A percentile compares a stretch with the other conserved stretches of the same genome.
Conservation (phyloP, 1,140 invertebrate genomes). For the Diorhabda elongata region DNA sequence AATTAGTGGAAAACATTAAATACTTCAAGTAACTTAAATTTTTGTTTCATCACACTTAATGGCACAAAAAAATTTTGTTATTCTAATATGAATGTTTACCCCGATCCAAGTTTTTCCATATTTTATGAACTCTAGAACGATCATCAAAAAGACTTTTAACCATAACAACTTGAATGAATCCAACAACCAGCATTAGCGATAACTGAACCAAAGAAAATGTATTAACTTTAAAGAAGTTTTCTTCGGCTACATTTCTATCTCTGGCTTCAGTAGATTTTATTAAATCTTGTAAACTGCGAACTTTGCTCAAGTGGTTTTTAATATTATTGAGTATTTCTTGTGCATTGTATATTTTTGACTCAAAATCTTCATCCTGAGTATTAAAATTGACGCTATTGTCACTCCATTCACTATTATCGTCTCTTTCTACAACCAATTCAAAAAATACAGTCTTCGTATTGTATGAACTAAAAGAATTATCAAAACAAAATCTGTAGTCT, state of each 20-base stretch:
- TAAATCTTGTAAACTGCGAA: constrained; percentile 67
- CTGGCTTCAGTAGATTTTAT: constrained; percentile 69
- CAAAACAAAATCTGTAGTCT: constrained; percentile 77
- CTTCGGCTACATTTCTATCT: constrained; percentile 74
- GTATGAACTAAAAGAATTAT: constrained; percentile 76
- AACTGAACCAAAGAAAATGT: constrained; percentile 69
- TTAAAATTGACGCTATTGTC: constrained; percentile 53
- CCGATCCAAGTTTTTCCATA: constrained; percentile 48
- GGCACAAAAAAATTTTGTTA: not conserved
- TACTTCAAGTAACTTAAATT: too few relatives aligned
- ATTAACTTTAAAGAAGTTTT: constrained; percentile 69
- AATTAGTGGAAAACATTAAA: too few relatives aligned
- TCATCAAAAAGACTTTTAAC: constrained; percentile 67
- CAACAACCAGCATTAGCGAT: constrained; percentile 65
- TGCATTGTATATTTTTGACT: constrained; percentile 63
- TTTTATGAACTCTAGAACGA: constrained; percentile 52
- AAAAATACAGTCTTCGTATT: constrained; percentile 78
- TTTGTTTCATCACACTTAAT: too few relatives aligned
- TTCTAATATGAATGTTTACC: not conserved
- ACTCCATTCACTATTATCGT: constrained; percentile 54
- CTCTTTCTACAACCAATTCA: constrained; percentile 65
- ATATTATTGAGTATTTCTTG: constrained; percentile 60
- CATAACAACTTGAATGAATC: constrained; percentile 62
- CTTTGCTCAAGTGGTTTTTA: constrained; percentile 57
- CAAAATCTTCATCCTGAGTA: constrained; percentile 47